Percentiles rank a stretch among this genome's conserved stretches.
These are phyloP conservation scores for Cyprinodon tularosa DNA, from an alignment of 2,113 vertebrate genomes.

Conservation along the genomic window DNA sequence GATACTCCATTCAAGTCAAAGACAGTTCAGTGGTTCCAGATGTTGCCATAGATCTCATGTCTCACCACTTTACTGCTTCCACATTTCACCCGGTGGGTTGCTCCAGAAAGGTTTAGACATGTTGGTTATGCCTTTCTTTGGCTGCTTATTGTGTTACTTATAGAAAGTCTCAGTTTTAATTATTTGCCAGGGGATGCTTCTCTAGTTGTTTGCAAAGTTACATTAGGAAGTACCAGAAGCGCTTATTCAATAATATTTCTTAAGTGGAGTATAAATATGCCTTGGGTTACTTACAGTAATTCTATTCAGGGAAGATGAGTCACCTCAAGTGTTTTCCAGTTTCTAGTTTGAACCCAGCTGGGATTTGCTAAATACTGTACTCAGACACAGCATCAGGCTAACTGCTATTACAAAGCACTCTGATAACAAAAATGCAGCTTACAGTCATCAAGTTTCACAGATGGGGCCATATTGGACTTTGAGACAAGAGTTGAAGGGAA, in stretches of 20 bases:
- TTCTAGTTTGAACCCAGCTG: not conserved
- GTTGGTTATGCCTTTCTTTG: not conserved
- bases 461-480: no score
- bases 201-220: not conserved
- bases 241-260: no score
- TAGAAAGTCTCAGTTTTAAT: not conserved
- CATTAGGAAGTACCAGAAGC: not conserved
- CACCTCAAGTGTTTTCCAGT: no score
- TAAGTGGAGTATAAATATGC: no score
- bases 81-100: slow-evolving; percentile 4
- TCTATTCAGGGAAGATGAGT: no score
- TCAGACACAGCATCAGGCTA: no score
- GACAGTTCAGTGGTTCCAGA: slow-evolving; percentile 56
- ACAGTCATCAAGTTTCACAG: no score
- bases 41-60: slow-evolving; percentile 33
- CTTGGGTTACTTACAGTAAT: no score
- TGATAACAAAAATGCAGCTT: no score
- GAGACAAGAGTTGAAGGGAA: no score
- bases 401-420: no score
- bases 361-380: not conserved
- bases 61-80: not conserved
- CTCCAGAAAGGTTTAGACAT: not conserved
- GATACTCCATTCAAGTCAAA: slow-evolving; percentile 17
- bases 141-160: not conserved
- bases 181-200: not conserved